phyloP scores from a whole-genome alignment of 2,797 vertebrate genomes.

The Sciaenops ocellatus region DNA sequence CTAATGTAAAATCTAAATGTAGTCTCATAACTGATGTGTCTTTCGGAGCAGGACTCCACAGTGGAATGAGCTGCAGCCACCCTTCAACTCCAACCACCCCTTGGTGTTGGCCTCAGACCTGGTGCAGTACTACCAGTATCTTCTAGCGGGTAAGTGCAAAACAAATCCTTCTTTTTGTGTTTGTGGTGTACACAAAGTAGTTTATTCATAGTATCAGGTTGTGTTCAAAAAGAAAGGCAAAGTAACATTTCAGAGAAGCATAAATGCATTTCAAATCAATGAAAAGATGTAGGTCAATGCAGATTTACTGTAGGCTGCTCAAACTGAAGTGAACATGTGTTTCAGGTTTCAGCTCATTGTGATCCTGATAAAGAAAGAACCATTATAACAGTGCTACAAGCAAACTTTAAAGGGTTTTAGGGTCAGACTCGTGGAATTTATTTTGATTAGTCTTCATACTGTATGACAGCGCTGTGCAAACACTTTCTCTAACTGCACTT shows the following conservation, averaged over 20 bases:
- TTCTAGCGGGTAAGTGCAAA: conserved; percentile 91
- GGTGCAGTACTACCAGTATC: conserved; percentile 95
- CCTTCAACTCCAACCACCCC: conserved; percentile 96
- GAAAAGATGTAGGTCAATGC: conserved; percentile 25
- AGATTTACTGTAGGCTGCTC: conserved; percentile 11
- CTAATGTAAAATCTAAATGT: not conserved
- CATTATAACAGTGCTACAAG: conserved; percentile 1
- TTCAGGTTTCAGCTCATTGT: conserved; percentile 11
- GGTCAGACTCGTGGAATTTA: not conserved
- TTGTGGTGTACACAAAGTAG: conserved; percentile 1
- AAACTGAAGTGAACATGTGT: conserved; percentile 19
- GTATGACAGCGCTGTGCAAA: not conserved
- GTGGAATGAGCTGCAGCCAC: conserved; percentile 98
- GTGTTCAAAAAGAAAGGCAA: conserved; percentile 16
- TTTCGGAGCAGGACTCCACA: conserved; percentile 91
- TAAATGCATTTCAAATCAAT: not conserved
- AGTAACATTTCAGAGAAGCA: not conserved
- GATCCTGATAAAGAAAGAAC: conserved; percentile 14
- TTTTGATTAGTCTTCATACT: not conserved
- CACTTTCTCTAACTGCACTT: not conserved
- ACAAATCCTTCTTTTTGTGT: not conserved
- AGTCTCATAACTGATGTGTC: conserved; percentile 54
- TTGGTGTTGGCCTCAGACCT: conserved; percentile 94
- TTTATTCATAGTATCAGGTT: not conserved
- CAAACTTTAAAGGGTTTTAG: not conserved